Evolutionary conservation across 2,888 invertebrate genomes (phyloP).

Genomic region (Drosophila aldrichi): DNA sequence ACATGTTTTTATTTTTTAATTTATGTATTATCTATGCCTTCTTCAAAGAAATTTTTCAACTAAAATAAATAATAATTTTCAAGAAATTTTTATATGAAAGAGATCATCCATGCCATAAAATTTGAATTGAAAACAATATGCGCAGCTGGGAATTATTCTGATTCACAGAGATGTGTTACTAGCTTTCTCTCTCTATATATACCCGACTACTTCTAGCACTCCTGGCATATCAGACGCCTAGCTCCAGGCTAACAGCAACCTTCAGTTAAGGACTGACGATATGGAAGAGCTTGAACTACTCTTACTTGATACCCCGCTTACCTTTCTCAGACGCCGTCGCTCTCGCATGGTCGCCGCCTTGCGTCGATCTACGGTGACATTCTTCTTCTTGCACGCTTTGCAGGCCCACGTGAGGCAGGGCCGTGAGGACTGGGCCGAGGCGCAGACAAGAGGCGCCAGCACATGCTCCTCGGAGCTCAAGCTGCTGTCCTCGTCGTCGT

Average conservation of each 20-base stretch:
- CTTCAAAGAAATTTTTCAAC: too few species aligned
- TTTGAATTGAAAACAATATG: too few species aligned
- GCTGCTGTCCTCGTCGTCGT: constrained; percentile 85
- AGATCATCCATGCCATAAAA: too few species aligned
- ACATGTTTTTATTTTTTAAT: too few species aligned
- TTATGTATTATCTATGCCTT: too few species aligned
- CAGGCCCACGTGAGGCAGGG: constrained; percentile 98
- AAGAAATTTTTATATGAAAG: too few species aligned
- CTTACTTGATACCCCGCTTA: constrained; percentile 82
- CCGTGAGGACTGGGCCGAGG: constrained; percentile 86
- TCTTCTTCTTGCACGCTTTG: constrained; percentile 98
- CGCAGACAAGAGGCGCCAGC: constrained; percentile 85
- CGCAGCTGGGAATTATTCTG: too few species aligned
- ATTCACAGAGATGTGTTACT: too few species aligned
- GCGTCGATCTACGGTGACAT: constrained; percentile 96
- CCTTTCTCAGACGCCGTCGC: constrained; percentile 95
- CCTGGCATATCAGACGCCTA: not conserved
- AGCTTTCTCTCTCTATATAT: not conserved
- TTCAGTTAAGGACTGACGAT: too few species aligned
- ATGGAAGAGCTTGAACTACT: not conserved
- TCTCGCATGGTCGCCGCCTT: constrained; percentile 99
- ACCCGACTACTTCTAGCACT: not conserved
- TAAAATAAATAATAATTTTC: too few species aligned
- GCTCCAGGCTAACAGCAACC: too few species aligned
- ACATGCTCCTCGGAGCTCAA: constrained; percentile 85